A percentile compares a stretch with the other conserved stretches of the same genome.
These are phyloP conservation scores for Danaus melanippus DNA, from an alignment of 1,140 invertebrate genomes.

Conservation along the genomic window DNA sequence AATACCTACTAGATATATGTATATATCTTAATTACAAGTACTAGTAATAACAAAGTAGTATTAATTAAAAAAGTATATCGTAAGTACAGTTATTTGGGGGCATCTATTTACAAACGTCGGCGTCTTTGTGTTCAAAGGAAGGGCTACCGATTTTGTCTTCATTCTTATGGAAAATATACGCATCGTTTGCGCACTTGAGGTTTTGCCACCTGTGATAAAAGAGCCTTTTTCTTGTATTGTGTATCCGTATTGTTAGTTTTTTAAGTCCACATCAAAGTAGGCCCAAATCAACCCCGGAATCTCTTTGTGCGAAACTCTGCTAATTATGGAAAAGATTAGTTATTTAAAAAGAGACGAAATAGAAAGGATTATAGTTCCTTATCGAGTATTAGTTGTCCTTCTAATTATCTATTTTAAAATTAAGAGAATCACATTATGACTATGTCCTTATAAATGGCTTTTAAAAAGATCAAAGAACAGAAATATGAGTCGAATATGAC, in stretches of 20 bases:
- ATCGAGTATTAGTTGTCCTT: too few relatives aligned
- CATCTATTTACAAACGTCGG: conserved; percentile 23
- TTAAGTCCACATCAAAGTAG: conserved; percentile 38
- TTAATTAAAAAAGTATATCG: conserved; percentile 1
- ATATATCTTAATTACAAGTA: too few relatives aligned
- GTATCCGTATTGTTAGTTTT: conserved; percentile 42
- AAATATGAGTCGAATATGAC: background rate
- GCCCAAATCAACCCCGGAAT: conserved; percentile 19
- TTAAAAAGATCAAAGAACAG: too few relatives aligned
- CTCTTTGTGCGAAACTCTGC: conserved; percentile 30
- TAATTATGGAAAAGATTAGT: conserved; percentile 41
- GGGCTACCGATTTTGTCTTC: conserved; percentile 37
- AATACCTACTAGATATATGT: too few relatives aligned
- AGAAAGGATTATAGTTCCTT: conserved; percentile 14
- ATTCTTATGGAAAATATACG: conserved; percentile 41
- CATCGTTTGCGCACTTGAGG: conserved; percentile 57
- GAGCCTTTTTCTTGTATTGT: conserved; percentile 24
- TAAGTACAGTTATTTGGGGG: conserved; percentile 15
- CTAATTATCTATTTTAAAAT: too few relatives aligned
- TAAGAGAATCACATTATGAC: too few relatives aligned
- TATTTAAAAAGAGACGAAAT: conserved; percentile 12
- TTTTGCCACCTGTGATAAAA: conserved; percentile 59
- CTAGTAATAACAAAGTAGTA: too few relatives aligned
- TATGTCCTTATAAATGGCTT: too few relatives aligned
- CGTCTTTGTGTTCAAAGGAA: conserved; percentile 35